These are phyloP conservation scores for Zeuzera pyrina DNA, from an alignment of 2,888 invertebrate species.

Conservation along the genomic window DNA sequence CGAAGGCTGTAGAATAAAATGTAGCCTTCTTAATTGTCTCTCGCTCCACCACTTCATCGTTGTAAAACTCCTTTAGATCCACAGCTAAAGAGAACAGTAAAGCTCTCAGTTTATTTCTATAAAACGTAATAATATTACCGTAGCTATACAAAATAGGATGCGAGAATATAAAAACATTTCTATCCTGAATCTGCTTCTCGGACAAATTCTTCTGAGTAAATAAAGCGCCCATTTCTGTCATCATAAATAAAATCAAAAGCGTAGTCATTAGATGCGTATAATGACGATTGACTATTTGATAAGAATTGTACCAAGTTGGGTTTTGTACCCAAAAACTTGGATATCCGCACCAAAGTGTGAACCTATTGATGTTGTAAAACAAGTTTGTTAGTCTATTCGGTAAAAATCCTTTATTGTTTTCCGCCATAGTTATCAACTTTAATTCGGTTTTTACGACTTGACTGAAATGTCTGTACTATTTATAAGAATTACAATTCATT, in stretches of 20 bases:
- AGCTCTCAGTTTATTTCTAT: conserved; percentile 18
- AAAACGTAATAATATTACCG: conserved; percentile 16
- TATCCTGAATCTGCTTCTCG: conserved; percentile 22
- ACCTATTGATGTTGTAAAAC: conserved; percentile 8
- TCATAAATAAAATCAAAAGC: conserved; percentile 15
- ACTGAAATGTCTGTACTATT: no score
- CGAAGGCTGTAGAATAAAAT: conserved; percentile 20
- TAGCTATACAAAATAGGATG: conserved; percentile 25
- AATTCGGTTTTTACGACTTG: no score
- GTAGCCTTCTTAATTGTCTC: conserved; percentile 29
- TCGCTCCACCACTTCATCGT: conserved; percentile 30
- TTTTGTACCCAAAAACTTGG: conserved; percentile 30
- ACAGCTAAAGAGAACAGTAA: conserved; percentile 24
- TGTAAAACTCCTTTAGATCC: conserved; percentile 25
- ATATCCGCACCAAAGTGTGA: conserved; percentile 14
- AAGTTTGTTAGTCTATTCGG: conserved; percentile 9
- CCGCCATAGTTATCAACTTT: no score
- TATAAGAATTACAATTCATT: no score
- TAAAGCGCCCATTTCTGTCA: conserved; percentile 22
- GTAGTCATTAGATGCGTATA: not conserved
- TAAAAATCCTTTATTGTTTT: no score
- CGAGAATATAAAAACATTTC: conserved; percentile 23
- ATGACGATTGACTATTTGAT: not conserved
- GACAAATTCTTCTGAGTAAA: conserved; percentile 25
- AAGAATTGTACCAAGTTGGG: not conserved